Conservation (phyloP, 2,797 vertebrate species). For the Cryptoprocta ferox region DNA sequence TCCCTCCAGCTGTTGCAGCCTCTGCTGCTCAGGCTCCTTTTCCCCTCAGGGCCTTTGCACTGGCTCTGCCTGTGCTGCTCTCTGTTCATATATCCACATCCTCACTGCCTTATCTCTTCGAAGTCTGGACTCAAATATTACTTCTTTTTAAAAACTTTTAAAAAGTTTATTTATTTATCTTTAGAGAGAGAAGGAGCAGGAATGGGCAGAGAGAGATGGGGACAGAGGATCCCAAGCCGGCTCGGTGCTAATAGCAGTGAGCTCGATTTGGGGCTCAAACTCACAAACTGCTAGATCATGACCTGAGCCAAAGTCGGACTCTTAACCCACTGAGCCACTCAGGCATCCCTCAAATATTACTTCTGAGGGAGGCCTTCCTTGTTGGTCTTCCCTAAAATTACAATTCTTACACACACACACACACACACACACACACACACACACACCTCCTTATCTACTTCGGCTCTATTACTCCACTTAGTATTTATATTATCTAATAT, state of each 20-base stretch:
- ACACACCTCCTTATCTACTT: neutral
- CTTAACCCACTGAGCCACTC: too few relatives aligned
- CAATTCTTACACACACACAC: neutral
- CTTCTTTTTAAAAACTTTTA: neutral
- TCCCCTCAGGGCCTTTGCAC: neutral
- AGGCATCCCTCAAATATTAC: neutral
- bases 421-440: neutral
- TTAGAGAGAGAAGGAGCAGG: too few relatives aligned
- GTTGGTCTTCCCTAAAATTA: neutral
- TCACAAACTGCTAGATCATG: too few relatives aligned
- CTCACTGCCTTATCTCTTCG: neutral
- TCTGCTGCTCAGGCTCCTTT: neutral
- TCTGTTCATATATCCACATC: neutral
- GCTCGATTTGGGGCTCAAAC: too few relatives aligned
- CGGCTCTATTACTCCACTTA: neutral
- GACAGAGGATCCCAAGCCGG: too few relatives aligned
- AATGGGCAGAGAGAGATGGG: too few relatives aligned
- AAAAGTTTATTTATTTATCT: too few relatives aligned
- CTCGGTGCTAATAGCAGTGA: too few relatives aligned
- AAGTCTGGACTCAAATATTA: neutral
- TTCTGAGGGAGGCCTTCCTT: neutral
- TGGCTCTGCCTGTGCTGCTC: neutral
- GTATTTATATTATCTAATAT: neutral
- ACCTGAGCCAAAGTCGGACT: too few relatives aligned
- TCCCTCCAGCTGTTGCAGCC: neutral